These are phyloP conservation scores for Ancistrus triradiatus DNA, from an alignment of 2,113 vertebrate genomes.

Conservation along the genomic window DNA sequence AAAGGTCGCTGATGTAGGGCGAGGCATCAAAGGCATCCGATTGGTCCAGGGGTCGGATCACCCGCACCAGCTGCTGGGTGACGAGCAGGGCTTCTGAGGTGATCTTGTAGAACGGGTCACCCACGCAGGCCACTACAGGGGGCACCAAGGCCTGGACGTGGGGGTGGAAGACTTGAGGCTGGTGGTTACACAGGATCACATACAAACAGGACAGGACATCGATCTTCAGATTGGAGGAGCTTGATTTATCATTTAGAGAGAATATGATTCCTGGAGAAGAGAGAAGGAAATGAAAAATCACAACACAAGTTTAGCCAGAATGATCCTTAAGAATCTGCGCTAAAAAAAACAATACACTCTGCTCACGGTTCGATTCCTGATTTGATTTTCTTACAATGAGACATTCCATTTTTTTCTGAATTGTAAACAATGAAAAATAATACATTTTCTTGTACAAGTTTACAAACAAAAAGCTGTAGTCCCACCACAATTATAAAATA, in stretches of 20 bases:
- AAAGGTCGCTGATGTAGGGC: slow-evolving; percentile 92
- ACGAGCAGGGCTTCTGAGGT: slow-evolving; percentile 96
- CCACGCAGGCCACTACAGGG: slow-evolving; percentile 93
- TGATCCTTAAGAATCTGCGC: not conserved
- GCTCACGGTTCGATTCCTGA: no score
- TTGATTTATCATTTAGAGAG: slow-evolving; percentile 96
- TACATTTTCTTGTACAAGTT: no score
- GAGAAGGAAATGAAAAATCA: not conserved
- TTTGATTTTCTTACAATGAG: no score
- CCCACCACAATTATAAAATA: no score
- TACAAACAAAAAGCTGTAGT: no score
- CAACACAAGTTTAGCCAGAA: no score
- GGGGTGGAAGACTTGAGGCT: slow-evolving; percentile 94
- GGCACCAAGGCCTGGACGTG: slow-evolving; percentile 92
- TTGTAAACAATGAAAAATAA: no score
- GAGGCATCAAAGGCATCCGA: slow-evolving; percentile 87
- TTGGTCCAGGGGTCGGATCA: slow-evolving; percentile 91
- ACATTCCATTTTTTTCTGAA: no score
- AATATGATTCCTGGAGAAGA: slow-evolving; percentile 88
- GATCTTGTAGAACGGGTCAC: slow-evolving; percentile 98
- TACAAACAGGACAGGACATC: slow-evolving; percentile 94
- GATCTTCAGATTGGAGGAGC: slow-evolving; percentile 97
- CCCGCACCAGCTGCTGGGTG: slow-evolving; percentile 95
- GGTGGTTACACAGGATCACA: slow-evolving; percentile 93
- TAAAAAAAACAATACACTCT: not conserved